Evolutionary conservation across 2,888 invertebrate species (phyloP), one percentile per base, ranked within the genome.

Genomic region (Campoplex nolae): DNA sequence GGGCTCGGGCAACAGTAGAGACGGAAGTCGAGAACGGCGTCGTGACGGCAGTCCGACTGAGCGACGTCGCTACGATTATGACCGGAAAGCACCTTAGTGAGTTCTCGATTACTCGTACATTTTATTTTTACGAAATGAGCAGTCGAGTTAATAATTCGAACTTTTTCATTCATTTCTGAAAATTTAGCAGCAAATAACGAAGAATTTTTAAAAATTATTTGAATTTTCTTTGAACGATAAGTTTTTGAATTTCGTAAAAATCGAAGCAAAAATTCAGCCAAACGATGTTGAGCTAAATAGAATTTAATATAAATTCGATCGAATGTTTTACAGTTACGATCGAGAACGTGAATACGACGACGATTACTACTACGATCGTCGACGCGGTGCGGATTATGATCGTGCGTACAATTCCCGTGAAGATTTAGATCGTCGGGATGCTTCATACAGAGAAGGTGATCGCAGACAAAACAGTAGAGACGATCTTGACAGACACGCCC

Each of bases 281-380:
- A 38, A 38, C 7, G 7, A 38, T 38, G 6, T 3, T 11, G 13
- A 13, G 3, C 13, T 48, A 3, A 48, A 48, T 13, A 48, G 13
- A 1, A 13, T 11, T 3, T 38, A 62, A 62, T 62, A 16, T 16
- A 6, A 6, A 11, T 28, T 32, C 32, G 16, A 32, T 9, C 16
- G 16, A 32, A 62, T 62, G 13, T 62, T 16, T 32, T 3, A 16
- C 56, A 92, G 93, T 70, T 94, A 93, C 48, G 94, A 94, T 54
- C 88, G 93, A 2, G 93, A 94, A 42, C 93, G 93, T 3, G 94
- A 94, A 32, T 94, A 92, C 81, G 94, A 94, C 11, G 94, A 93
- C n/a, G 94, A 94, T 83, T 94, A 93, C 80, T 94, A 92, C 87
- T 94, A 94, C 71, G 93, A 93, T 77, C 93, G 93, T 78, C 93